Evolutionary conservation across 2,888 invertebrate genomes (phyloP).

Genomic region (Eupithecia subfuscata): DNA sequence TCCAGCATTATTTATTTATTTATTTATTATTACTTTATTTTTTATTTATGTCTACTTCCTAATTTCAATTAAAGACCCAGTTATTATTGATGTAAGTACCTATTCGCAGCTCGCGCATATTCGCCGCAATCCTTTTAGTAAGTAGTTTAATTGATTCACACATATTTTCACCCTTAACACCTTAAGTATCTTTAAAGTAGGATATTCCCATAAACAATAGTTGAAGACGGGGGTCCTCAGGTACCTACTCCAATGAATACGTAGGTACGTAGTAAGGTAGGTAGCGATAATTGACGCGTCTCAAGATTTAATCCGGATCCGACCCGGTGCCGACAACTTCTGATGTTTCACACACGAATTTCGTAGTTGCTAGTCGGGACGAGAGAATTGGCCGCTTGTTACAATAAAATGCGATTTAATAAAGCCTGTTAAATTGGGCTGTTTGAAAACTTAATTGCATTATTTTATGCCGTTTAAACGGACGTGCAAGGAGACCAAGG

Average conservation of each 20-base stretch:
- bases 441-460: background rate
- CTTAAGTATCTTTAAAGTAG: slow-evolving; percentile 4
- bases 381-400: slow-evolving; percentile 47
- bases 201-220: slow-evolving; percentile 3
- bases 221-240: background rate
- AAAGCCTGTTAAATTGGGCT: background rate
- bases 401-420: background rate
- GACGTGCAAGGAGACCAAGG: background rate
- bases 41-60: too few species aligned
- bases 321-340: slow-evolving; percentile 64
- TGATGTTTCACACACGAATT: slow-evolving; percentile 73
- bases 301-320: slow-evolving; percentile 60
- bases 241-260: slow-evolving; percentile 55
- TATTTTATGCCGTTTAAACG: background rate
- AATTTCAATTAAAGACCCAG: too few species aligned
- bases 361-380: slow-evolving; percentile 48
- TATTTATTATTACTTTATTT: too few species aligned
- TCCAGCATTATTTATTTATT: too few species aligned
- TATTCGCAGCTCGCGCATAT: too few species aligned
- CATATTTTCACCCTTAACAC: slow-evolving; percentile 1
- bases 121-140: background rate
- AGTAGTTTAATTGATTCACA: background rate
- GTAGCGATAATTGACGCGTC: slow-evolving; percentile 68
- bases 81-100: too few species aligned
- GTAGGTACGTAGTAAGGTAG: slow-evolving; percentile 54